A percentile compares a stretch with the other conserved stretches of the same genome.
These are phyloP conservation scores for Triplophysa bombifrons DNA, from an alignment of 2,797 vertebrate genomes.

Conservation along the genomic window DNA sequence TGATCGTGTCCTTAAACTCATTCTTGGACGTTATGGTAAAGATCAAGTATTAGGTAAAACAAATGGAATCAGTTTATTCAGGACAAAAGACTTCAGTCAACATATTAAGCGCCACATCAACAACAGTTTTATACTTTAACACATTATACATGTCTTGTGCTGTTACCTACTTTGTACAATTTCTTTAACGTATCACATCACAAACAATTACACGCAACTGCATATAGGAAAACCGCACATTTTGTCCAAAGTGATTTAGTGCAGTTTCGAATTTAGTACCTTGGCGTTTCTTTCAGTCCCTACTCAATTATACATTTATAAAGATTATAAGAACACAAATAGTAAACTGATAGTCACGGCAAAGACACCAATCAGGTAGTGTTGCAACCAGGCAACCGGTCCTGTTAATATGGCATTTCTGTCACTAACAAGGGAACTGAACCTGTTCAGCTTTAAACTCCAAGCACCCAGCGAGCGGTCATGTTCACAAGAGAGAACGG, in stretches of 20 bases:
- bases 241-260: too few relatives aligned
- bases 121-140: too few relatives aligned
- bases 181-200: too few relatives aligned
- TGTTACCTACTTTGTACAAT: too few relatives aligned
- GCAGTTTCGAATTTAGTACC: too few relatives aligned
- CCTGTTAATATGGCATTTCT: constrained; percentile 43
- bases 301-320: not conserved
- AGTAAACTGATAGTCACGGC: not conserved
- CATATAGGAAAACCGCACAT: too few relatives aligned
- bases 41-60: constrained; percentile 26
- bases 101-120: too few relatives aligned
- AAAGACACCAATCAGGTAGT: constrained; percentile 21
- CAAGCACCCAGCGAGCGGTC: constrained; percentile 44
- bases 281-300: too few relatives aligned
- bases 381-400: constrained; percentile 36
- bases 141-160: too few relatives aligned
- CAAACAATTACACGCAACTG: too few relatives aligned
- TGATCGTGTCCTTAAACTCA: constrained; percentile 51
- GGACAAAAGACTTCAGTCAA: not conserved
- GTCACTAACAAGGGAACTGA: constrained; percentile 42
- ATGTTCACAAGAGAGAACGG: constrained; percentile 48
- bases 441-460: constrained; percentile 43
- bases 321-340: not conserved
- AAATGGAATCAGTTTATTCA: constrained; percentile 32
- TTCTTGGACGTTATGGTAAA: constrained; percentile 39